A percentile compares a stretch with the other conserved stretches of the same genome.
Evolutionary conservation across 2,113 vertebrate species (phyloP).

Genomic region (Prietella phreatophila): DNA sequence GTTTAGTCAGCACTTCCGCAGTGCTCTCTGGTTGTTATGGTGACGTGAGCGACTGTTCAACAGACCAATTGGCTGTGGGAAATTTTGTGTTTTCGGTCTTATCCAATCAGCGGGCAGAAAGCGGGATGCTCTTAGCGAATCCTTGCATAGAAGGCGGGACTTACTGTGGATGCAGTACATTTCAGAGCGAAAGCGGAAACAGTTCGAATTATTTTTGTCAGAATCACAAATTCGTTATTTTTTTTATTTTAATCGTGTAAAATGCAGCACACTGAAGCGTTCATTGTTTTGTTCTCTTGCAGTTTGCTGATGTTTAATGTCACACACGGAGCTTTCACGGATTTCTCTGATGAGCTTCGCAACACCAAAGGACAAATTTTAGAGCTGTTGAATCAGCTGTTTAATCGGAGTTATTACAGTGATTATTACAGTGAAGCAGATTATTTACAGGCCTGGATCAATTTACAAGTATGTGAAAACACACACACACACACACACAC

Average conservation of each 20-base stretch:
- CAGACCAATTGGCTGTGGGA: not conserved
- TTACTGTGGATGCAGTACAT: no score
- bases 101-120: not conserved
- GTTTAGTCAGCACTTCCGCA: no score
- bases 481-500: no score
- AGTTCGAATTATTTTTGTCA: no score
- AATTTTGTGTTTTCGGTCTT: not conserved
- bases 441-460: not conserved
- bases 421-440: not conserved
- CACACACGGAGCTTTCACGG: not conserved
- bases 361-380: not conserved
- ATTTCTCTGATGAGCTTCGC: not conserved
- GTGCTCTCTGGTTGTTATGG: not conserved
- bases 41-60: not conserved
- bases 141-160: no score
- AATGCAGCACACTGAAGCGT: conserved; percentile 10
- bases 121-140: not conserved
- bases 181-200: not conserved
- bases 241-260: not conserved
- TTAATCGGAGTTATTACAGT: not conserved
- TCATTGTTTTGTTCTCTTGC: not conserved
- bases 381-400: not conserved
- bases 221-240: no score
- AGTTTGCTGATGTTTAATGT: not conserved
- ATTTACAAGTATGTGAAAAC: conserved; percentile 31